Conservation (phyloP, 1,140 invertebrate species). For the Cepaea nemoralis region DNA sequence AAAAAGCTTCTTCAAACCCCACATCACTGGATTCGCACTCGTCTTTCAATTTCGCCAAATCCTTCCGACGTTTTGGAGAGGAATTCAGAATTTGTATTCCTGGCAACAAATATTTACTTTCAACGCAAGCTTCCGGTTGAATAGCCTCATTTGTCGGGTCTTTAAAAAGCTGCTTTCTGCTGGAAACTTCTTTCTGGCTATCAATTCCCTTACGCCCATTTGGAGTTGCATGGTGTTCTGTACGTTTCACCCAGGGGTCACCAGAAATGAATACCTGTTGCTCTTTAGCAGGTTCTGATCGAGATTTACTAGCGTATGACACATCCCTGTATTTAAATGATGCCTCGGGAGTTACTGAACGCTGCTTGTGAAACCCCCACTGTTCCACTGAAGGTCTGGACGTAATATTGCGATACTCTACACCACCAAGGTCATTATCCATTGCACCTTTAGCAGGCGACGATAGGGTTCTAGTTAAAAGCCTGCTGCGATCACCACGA, state of each 20-base stretch:
- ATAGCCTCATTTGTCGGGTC: neutral
- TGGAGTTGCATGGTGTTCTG: neutral
- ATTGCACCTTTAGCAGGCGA: neutral
- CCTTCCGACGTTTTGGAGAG: neutral
- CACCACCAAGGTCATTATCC: too few species aligned
- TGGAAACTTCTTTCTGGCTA: neutral
- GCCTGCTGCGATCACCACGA: neutral
- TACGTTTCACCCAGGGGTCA: slow-evolving; percentile 23
- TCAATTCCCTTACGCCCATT: neutral
- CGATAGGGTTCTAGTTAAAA: neutral
- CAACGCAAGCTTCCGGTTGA: neutral
- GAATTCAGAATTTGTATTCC: slow-evolving; percentile 14
- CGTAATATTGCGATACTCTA: too few species aligned
- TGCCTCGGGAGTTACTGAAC: neutral
- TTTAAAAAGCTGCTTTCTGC: slow-evolving; percentile 27
- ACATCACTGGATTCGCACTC: neutral
- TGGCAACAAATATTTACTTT: neutral
- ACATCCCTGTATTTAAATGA: neutral
- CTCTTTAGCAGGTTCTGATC: neutral
- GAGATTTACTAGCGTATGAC: neutral
- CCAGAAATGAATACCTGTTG: neutral
- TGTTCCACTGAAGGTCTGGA: neutral
- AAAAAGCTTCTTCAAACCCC: neutral
- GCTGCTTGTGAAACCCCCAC: neutral
- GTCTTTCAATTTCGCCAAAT: neutral